Evolutionary conservation across 2,113 vertebrate species (phyloP).

Genomic region (Oreotrochilus melanogaster): DNA sequence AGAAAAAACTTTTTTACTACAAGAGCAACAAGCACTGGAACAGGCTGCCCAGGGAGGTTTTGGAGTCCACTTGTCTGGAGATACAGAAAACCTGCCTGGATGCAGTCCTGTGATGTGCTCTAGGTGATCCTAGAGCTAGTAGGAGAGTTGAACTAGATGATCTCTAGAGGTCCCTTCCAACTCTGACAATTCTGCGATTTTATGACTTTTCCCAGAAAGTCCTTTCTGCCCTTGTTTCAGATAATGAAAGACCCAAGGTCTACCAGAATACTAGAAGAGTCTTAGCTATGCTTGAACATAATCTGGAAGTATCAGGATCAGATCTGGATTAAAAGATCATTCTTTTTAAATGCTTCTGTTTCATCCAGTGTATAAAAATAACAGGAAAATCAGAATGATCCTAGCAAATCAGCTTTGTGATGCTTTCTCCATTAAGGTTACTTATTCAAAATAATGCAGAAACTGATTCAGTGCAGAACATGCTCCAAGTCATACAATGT

Average conservation of each 20-base stretch:
- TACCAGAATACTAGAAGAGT: neutral
- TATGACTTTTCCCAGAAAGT: neutral
- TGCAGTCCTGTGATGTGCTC: too few species aligned
- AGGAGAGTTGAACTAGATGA: too few species aligned
- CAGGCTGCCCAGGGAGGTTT: too few species aligned
- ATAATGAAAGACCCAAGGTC: neutral
- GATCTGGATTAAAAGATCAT: neutral
- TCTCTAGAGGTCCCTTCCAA: too few species aligned
- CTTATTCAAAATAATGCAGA: neutral
- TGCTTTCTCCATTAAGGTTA: neutral
- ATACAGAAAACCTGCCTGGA: too few species aligned
- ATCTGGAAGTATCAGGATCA: neutral
- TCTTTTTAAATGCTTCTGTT: neutral
- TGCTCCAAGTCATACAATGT: neutral
- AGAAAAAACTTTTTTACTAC: too few species aligned
- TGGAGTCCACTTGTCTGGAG: too few species aligned
- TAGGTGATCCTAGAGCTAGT: too few species aligned
- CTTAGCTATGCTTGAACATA: neutral
- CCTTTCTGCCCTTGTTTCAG: neutral
- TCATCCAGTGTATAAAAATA: neutral
- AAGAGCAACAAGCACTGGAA: too few species aligned
- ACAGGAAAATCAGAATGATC: conserved; percentile 1
- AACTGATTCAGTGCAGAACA: neutral
- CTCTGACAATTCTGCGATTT: too few species aligned
- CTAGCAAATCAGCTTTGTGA: conserved; percentile 20